Base-by-base conservation (phyloP, 2,797 vertebrate species). In the Ambastaia sidthimunki region DNA sequence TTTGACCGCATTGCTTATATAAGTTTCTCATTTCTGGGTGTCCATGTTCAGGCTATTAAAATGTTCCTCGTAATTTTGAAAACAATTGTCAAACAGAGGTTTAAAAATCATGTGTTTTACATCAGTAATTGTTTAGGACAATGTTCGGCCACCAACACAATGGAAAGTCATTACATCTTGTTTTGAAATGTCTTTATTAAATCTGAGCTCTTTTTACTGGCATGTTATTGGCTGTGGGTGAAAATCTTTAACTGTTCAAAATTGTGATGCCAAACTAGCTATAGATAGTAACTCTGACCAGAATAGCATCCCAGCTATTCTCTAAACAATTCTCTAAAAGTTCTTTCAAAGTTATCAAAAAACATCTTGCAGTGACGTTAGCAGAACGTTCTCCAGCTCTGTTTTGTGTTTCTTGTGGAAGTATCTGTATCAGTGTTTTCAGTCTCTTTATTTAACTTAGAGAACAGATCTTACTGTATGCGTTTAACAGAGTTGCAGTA, bases 21-120 rank as follows among this genome's bases (percentile, higher is more conserved):
- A 50, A 11, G 0, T 13, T 70, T 67, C 19, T 74, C n/a, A 71
- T 60, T 75, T 50, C 71, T 68, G 13, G 4, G 41, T 69, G 52
- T 74, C 67, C 47, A 70, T 77, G 6, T 41, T 73, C 44, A n/a
- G n/a, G 41, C n/a, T 31, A 12, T 70, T 59, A 50, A 77, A 77
- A 21, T 1, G 4, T 47, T 16, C n/a, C 23, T 69, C 55, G 41
- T 52, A 18, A 78, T 41, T 55, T 63, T 41, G 62, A 23, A 55
- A 44, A 73, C 19, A 68, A 5, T 63, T 21, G 25, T 63, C 28
- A 31, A 28, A 60, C 16, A 31, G 25, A n/a, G n/a, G 57, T 74
- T 60, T 52, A 52, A 21, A 69, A 69, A 55, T 48, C 19, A 54
- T 68, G 63, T 65, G 21, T 69, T 77, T 77, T 31, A 16, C 59